Evolutionary conservation across 2,113 vertebrate genomes (phyloP).

Genomic region (Pagrus major): DNA sequence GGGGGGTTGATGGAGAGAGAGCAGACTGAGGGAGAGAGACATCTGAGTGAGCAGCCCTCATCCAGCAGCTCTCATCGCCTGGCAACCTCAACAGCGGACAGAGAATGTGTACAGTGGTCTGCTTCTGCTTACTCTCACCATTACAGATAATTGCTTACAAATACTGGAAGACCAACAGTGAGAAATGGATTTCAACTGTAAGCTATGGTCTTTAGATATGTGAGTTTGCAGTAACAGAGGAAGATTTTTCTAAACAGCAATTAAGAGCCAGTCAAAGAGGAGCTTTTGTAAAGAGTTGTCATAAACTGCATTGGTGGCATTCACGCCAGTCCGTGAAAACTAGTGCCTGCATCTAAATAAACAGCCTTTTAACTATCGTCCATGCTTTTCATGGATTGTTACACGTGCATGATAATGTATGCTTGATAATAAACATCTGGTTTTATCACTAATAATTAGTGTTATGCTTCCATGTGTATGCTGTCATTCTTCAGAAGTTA

Average conservation of each 20-base stretch:
- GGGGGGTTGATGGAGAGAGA: slow-evolving; percentile 51
- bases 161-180: slow-evolving; percentile 28
- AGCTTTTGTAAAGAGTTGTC: slow-evolving; percentile 32
- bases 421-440: background rate
- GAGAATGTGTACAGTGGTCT: slow-evolving; percentile 77
- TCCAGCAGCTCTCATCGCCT: slow-evolving; percentile 70
- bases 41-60: slow-evolving; percentile 50
- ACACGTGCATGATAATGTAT: background rate
- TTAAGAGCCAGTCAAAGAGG: slow-evolving; percentile 11
- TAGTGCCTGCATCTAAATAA: slow-evolving; percentile 6
- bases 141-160: slow-evolving; percentile 55
- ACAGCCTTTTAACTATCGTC: background rate
- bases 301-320: slow-evolving; percentile 52
- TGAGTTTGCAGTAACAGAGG: background rate
- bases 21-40: slow-evolving; percentile 40
- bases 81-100: slow-evolving; percentile 75
- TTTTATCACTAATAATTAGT: background rate
- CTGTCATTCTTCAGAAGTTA: background rate
- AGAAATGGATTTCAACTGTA: slow-evolving; percentile 19
- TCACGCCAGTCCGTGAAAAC: slow-evolving; percentile 38
- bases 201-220: background rate
- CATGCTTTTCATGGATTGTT: background rate
- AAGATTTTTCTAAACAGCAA: background rate
- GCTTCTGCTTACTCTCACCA: slow-evolving; percentile 58
- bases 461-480: background rate